These are phyloP conservation scores for Neotoma lepida DNA, from an alignment of 2,113 vertebrate species.

Conservation along the genomic window DNA sequence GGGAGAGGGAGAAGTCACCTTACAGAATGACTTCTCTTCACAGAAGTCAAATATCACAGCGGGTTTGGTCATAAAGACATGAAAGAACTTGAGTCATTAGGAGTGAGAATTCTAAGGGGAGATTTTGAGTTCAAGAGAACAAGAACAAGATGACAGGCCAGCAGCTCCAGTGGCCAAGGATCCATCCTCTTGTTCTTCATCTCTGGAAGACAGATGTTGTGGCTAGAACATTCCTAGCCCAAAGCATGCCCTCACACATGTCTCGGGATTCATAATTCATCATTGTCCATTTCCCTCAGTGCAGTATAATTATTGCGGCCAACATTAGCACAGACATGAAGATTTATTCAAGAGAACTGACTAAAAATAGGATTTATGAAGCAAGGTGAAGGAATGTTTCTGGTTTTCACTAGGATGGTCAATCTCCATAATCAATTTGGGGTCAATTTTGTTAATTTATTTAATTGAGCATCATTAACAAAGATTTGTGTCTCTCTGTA, in stretches of 20 bases:
- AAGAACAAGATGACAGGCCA: not conserved
- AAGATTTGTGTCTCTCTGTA: not conserved
- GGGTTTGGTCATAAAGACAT: not conserved
- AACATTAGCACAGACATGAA: not conserved
- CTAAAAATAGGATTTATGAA: not conserved
- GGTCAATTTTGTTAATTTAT: not conserved
- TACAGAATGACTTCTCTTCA: not conserved
- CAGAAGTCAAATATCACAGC: not conserved
- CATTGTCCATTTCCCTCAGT: no score
- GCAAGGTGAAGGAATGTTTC: not conserved
- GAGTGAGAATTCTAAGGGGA: not conserved
- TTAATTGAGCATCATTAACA: not conserved
- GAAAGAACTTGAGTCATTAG: no score
- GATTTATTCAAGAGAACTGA: not conserved
- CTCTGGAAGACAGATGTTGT: not conserved
- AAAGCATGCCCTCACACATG: rapidly evolving
- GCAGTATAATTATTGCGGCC: not conserved
- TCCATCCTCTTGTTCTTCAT: no score
- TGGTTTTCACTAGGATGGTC: not conserved
- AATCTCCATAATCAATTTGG: not conserved
- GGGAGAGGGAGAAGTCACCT: no score
- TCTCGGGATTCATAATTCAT: not conserved
- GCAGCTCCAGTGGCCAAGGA: not conserved
- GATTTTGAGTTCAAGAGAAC: not conserved
- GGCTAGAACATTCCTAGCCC: not conserved